Percentiles rank a stretch among this genome's conserved stretches.
phyloP scores from a whole-genome alignment of 2,113 vertebrate genomes.

The Anguilla rostrata region DNA sequence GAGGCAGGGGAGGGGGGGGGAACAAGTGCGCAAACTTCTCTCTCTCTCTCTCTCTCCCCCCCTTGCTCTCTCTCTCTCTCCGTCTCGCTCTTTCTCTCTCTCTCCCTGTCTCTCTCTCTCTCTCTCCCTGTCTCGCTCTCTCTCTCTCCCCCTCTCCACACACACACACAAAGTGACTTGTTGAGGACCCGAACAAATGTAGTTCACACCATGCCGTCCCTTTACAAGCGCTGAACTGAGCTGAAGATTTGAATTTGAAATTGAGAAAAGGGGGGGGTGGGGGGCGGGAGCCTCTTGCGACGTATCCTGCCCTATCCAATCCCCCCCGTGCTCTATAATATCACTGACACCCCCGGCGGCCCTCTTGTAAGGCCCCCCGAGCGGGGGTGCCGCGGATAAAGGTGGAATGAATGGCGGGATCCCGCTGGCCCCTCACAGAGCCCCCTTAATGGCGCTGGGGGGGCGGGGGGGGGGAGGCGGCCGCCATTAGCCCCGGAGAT shows the following conservation, averaged over 20 bases:
- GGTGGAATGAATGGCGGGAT: constrained; percentile 82
- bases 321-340: constrained; percentile 76
- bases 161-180: constrained; percentile 29
- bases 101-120: constrained; percentile 48
- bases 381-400: constrained; percentile 86
- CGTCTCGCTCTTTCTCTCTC: constrained; percentile 34
- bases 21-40: constrained; percentile 18
- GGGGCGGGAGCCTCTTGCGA: not conserved
- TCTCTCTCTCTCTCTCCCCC: not conserved
- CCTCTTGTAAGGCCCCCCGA: constrained; percentile 77
- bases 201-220: constrained; percentile 60
- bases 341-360: constrained; percentile 82
- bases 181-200: constrained; percentile 82
- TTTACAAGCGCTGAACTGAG: constrained; percentile 16
- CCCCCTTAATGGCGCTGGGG: constrained; percentile 85
- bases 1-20: constrained; percentile 73
- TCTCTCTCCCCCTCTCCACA: not conserved
- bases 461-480: constrained; percentile 92
- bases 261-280: not conserved
- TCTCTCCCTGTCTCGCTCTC: not conserved
- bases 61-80: not conserved
- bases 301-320: not conserved
- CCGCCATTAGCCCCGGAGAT: constrained; percentile 95
- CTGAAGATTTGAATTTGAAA: constrained; percentile 46
- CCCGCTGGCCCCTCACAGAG: constrained; percentile 82